Percentiles rank a stretch among this genome's conserved stretches.
phyloP scores from a whole-genome alignment of 2,113 vertebrate genomes.

The Formicarius rufipectus region DNA sequence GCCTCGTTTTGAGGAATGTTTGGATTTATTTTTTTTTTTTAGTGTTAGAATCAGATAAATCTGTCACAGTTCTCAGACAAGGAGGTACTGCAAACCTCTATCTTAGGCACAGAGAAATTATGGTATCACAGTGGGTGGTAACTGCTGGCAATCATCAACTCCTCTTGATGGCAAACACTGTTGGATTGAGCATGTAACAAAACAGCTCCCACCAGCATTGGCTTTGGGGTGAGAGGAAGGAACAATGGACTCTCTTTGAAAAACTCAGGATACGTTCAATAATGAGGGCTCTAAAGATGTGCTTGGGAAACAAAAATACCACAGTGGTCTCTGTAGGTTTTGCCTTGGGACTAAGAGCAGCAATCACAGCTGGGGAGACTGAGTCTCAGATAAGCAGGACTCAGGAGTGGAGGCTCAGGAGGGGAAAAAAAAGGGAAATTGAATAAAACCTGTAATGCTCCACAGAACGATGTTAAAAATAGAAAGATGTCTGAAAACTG shows the following conservation, averaged over 20 bases:
- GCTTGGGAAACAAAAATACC: conserved; percentile 29
- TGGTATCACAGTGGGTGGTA: conserved; percentile 33
- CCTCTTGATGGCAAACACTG: conserved; percentile 9
- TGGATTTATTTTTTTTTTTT: not conserved
- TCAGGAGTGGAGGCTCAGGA: not conserved
- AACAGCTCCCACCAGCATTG: conserved; percentile 17
- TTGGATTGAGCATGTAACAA: not conserved
- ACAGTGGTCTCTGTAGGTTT: not conserved
- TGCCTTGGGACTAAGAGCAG: not conserved
- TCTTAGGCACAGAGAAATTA: not conserved
- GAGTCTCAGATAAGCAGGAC: conserved; percentile 11
- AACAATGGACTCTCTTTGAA: conserved; percentile 32
- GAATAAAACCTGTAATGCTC: conserved; percentile 49
- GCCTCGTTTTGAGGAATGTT: not conserved
- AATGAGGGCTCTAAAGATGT: conserved; percentile 18
- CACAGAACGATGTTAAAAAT: conserved; percentile 56
- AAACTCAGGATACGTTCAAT: not conserved
- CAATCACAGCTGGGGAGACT: not conserved
- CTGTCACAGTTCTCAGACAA: conserved; percentile 10
- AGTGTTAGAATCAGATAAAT: not conserved
- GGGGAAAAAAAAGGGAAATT: not conserved
- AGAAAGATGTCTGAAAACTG: conserved; percentile 51
- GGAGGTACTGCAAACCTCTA: not conserved
- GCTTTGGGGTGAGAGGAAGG: not conserved
- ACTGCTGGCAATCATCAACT: conserved; percentile 35